These are phyloP conservation scores for Bubo bubo DNA, from an alignment of 2,113 vertebrate genomes.

Conservation along the genomic window DNA sequence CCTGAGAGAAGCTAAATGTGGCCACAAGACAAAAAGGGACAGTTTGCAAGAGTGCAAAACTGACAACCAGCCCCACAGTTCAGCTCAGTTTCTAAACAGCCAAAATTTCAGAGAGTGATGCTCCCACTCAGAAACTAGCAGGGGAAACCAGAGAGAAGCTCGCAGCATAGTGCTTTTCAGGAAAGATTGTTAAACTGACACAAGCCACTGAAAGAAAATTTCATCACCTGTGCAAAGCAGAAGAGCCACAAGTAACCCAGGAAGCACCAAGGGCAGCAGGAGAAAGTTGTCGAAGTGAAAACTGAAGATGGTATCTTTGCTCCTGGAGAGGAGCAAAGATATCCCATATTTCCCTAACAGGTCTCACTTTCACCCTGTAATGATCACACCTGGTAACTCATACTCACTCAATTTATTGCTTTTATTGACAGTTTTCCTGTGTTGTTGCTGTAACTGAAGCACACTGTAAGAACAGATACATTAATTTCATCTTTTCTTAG, in stretches of 20 bases:
- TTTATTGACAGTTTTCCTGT: not conserved
- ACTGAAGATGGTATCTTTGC: not conserved
- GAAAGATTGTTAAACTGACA: not conserved
- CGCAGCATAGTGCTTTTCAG: not conserved
- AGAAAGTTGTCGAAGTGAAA: not conserved
- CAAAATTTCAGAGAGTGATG: not conserved
- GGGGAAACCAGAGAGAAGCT: not conserved
- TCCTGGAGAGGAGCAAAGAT: not conserved
- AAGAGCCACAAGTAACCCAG: not conserved
- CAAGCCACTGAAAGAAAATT: not conserved
- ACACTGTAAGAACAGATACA: not conserved
- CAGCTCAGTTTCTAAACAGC: not conserved
- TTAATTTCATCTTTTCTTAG: not conserved
- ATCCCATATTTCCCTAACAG: not conserved
- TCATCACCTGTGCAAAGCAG: not conserved
- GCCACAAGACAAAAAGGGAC: not conserved
- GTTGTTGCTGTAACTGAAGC: not conserved
- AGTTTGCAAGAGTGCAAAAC: not conserved
- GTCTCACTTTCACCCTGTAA: not conserved
- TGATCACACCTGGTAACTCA: not conserved
- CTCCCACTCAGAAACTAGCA: not conserved
- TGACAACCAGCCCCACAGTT: not conserved
- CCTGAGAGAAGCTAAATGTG: not conserved
- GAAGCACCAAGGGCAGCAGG: not conserved
- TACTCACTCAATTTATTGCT: not conserved